These are phyloP conservation scores for Catocala nupta DNA, from an alignment of 2,888 invertebrate species.

Conservation along the genomic window DNA sequence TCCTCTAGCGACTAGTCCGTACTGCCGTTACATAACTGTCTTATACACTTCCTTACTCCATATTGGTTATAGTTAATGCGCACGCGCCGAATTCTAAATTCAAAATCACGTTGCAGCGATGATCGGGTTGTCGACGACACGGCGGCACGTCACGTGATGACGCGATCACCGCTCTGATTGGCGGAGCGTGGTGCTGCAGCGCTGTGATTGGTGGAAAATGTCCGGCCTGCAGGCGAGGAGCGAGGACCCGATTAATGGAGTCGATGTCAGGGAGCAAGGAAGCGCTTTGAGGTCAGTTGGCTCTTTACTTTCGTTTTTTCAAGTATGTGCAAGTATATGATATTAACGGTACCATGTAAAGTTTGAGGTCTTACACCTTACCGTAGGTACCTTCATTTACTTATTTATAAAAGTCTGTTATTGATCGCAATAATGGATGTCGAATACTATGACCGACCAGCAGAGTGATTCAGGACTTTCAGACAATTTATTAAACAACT, in stretches of 20 bases:
- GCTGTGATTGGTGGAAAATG: constrained; percentile 75
- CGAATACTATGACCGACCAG: no score
- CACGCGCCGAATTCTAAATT: constrained; percentile 52
- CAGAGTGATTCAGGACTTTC: no score
- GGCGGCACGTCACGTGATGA: constrained; percentile 48
- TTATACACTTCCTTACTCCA: constrained; percentile 50
- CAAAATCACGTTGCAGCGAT: constrained; percentile 45
- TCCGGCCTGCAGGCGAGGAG: constrained; percentile 80
- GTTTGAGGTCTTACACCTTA: no score
- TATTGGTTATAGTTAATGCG: constrained; percentile 41
- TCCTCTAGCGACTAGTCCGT: constrained; percentile 46
- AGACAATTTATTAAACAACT: no score
- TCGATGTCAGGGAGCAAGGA: constrained; percentile 83
- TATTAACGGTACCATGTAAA: no score
- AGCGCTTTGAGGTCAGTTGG: constrained; percentile 79
- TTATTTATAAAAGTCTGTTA: no score
- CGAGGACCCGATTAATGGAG: constrained; percentile 81
- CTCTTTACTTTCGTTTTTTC: constrained; percentile 9
- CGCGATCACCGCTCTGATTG: constrained; percentile 64
- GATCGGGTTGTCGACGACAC: constrained; percentile 36
- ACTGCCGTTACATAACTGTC: constrained; percentile 66
- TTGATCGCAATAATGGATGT: no score
- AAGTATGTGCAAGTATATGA: no score
- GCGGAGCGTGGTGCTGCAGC: constrained; percentile 58
- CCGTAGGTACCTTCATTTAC: no score